Conservation (phyloP, 1,140 invertebrate species). For the Leptonema lineaticorne region DNA sequence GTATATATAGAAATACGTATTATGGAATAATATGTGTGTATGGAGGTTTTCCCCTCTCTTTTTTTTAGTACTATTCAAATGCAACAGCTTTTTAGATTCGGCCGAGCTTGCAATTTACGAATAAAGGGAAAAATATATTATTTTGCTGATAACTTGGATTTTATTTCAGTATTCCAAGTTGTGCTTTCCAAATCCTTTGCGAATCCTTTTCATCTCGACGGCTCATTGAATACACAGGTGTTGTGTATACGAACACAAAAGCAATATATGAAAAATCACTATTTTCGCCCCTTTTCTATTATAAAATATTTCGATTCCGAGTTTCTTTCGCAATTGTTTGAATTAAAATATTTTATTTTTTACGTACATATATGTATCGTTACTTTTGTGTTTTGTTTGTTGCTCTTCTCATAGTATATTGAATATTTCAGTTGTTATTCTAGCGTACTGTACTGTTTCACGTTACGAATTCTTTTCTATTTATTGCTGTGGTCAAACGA, state of each 20-base stretch:
- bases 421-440: not conserved
- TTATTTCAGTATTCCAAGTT: not conserved
- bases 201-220: slow-evolving; percentile 24
- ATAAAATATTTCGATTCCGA: too few relatives aligned
- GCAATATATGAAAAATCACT: too few relatives aligned
- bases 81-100: slow-evolving; percentile 2
- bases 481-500: slow-evolving; percentile 28
- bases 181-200: not conserved
- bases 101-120: slow-evolving; percentile 13
- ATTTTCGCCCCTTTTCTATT: too few relatives aligned
- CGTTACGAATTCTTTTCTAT: slow-evolving; percentile 14
- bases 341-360: not conserved
- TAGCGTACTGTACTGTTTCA: not conserved
- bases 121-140: slow-evolving; percentile 23
- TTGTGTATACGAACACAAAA: too few relatives aligned
- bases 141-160: slow-evolving; percentile 12
- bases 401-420: not conserved
- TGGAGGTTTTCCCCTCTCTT: too few relatives aligned
- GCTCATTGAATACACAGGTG: too few relatives aligned
- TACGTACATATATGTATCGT: not conserved
- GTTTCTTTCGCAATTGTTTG: too few relatives aligned
- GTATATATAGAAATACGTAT: too few relatives aligned
- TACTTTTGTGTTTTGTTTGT: not conserved
- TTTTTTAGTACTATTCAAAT: not conserved
- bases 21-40: too few relatives aligned